phyloP scores from a whole-genome alignment of 2,888 invertebrate species.

The Drosophila sordidula region DNA sequence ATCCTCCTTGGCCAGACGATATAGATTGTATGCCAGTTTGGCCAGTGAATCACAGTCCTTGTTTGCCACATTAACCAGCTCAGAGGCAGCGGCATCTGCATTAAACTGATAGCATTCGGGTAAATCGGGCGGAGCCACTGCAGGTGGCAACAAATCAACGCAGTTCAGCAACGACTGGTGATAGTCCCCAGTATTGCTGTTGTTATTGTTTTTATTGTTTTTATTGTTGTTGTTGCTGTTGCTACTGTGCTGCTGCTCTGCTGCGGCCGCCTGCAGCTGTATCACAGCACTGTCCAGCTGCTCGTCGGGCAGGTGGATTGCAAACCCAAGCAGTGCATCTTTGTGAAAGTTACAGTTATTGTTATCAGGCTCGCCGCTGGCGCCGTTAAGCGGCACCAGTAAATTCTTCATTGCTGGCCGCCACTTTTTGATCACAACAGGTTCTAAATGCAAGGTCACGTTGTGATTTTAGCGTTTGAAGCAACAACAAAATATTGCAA shows the following conservation, averaged over 20 bases:
- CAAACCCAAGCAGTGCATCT: slow-evolving; percentile 51
- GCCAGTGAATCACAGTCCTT: slow-evolving; percentile 75
- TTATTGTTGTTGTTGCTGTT: slow-evolving; percentile 7
- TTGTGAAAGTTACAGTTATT: slow-evolving; percentile 43
- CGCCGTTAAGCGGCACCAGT: slow-evolving; percentile 41
- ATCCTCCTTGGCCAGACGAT: slow-evolving; percentile 78
- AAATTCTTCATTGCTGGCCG: slow-evolving; percentile 38
- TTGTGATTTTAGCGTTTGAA: slow-evolving; percentile 13
- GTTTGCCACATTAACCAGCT: slow-evolving; percentile 58
- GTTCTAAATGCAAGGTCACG: slow-evolving; percentile 26
- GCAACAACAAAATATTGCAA: slow-evolving; percentile 28
- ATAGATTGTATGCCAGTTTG: slow-evolving; percentile 80
- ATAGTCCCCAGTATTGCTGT: slow-evolving; percentile 35
- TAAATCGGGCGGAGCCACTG: slow-evolving; percentile 18
- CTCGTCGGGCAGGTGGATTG: slow-evolving; percentile 43
- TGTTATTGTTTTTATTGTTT: slow-evolving; percentile 18
- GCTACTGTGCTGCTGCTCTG: slow-evolving; percentile 37
- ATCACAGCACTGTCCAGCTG: slow-evolving; percentile 55
- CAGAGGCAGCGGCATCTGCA: slow-evolving; percentile 36
- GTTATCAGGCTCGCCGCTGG: slow-evolving; percentile 25
- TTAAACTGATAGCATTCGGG: slow-evolving; percentile 41
- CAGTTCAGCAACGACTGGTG: slow-evolving; percentile 33
- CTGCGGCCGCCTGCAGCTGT: slow-evolving; percentile 55
- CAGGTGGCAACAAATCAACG: slow-evolving; percentile 38
- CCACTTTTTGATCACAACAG: not conserved